These are phyloP conservation scores for Camptogramma bilineatum DNA, from an alignment of 2,888 invertebrate species.

Conservation along the genomic window DNA sequence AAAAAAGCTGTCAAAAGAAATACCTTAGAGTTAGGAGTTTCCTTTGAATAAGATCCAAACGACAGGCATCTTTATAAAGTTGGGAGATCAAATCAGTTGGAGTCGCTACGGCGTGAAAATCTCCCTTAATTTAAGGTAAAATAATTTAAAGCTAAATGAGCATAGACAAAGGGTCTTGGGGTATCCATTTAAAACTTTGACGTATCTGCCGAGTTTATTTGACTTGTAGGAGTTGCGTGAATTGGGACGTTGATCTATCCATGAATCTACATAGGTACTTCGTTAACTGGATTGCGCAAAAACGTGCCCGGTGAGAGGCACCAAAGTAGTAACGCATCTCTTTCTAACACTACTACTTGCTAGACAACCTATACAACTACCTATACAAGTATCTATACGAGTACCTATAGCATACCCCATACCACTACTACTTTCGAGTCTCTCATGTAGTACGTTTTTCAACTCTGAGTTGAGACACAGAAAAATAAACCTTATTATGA, in stretches of 20 bases:
- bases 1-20: background rate
- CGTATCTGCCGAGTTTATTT: conserved; percentile 21
- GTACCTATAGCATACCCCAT: no score
- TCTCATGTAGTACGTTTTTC: no score
- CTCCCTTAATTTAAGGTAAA: conserved; percentile 22
- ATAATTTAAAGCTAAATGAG: conserved; percentile 22
- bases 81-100: conserved; percentile 15
- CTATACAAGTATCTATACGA: no score
- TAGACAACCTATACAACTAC: no score
- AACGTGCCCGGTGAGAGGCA: no score
- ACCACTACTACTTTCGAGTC: no score
- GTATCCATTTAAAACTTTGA: conserved; percentile 27
- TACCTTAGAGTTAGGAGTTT: background rate
- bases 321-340: no score
- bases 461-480: no score
- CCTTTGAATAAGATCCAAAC: conserved; percentile 8
- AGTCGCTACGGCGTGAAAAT: conserved; percentile 20
- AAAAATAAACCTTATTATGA: no score
- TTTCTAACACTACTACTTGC: no score
- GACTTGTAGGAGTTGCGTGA: conserved; percentile 20
- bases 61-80: conserved; percentile 11
- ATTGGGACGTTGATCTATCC: conserved; percentile 16
- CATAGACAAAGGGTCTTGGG: conserved; percentile 21
- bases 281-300: no score
- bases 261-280: no score